These are phyloP conservation scores for Drosophila subobscura DNA, from an alignment of 1,140 invertebrate genomes.

Conservation along the genomic window DNA sequence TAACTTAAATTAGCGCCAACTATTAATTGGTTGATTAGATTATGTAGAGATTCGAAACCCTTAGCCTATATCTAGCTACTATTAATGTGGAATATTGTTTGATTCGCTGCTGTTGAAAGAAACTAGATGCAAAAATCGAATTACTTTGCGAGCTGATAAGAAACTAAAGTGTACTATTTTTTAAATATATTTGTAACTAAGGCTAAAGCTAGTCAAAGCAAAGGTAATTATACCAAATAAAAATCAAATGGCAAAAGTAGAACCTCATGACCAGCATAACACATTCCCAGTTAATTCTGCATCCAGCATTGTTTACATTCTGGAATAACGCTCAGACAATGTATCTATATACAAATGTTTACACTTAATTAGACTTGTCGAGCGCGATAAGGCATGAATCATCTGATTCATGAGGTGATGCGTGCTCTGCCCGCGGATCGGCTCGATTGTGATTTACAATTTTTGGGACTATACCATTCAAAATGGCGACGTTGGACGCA, in stretches of 20 bases:
- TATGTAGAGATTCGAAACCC: no score
- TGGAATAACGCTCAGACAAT: conserved; percentile 12
- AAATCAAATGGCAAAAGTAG: background rate
- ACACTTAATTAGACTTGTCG: background rate
- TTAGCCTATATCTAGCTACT: background rate
- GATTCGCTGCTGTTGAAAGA: conserved; percentile 4
- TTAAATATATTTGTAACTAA: conserved; percentile 22
- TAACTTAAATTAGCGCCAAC: no score
- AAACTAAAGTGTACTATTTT: conserved; percentile 8
- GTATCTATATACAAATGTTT: conserved; percentile 6
- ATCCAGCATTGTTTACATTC: conserved; percentile 12
- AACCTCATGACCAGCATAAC: conserved; percentile 28
- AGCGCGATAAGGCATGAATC: conserved; percentile 19
- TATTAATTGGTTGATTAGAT: no score
- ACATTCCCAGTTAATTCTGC: background rate
- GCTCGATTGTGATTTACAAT: conserved; percentile 31
- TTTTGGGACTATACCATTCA: background rate
- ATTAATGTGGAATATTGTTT: conserved; percentile 13
- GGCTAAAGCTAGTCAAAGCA: conserved; percentile 20
- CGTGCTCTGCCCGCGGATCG: background rate
- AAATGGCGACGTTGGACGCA: background rate
- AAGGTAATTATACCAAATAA: conserved; percentile 11
- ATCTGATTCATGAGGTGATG: conserved; percentile 24
- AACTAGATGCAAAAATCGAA: conserved; percentile 23
- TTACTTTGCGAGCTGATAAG: background rate